phyloP scores from a whole-genome alignment of 2,888 invertebrate genomes.

The Cheilosia soror region DNA sequence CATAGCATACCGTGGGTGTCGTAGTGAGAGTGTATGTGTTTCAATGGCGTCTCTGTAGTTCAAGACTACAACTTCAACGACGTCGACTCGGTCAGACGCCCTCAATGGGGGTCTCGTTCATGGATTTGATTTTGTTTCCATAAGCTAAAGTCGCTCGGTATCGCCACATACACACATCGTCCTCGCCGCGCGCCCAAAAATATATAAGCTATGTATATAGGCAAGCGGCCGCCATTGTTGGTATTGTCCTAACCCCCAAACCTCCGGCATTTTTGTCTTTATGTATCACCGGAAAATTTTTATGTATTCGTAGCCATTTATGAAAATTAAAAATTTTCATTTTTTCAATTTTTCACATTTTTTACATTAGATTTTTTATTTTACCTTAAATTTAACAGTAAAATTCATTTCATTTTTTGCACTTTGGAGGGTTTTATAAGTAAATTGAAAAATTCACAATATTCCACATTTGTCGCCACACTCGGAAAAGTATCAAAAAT shows the following conservation, averaged over 20 bases:
- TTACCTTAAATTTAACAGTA: constrained; percentile 46
- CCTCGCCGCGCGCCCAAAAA: constrained; percentile 65
- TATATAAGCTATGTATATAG: constrained; percentile 14
- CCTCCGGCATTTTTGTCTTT: constrained; percentile 44
- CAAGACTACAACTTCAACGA: constrained; percentile 79
- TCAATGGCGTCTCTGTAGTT: constrained; percentile 80
- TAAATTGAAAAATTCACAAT: background rate
- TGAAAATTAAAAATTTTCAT: constrained; percentile 11
- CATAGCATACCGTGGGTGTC: constrained; percentile 4
- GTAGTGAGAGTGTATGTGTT: constrained; percentile 68
- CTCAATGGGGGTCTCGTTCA: constrained; percentile 83
- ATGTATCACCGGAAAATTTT: constrained; percentile 31
- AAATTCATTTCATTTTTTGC: constrained; percentile 13
- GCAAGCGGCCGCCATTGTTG: constrained; percentile 23
- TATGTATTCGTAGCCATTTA: constrained; percentile 30
- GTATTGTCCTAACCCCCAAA: constrained; percentile 25
- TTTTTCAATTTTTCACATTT: background rate
- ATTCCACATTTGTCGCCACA: background rate
- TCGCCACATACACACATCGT: constrained; percentile 50
- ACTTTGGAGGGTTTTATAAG: background rate
- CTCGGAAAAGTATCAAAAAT: background rate
- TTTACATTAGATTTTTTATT: constrained; percentile 1
- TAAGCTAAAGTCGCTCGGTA: constrained; percentile 49
- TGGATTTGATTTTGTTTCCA: constrained; percentile 75
- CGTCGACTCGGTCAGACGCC: constrained; percentile 78